Evolutionary conservation across 2,888 invertebrate species (phyloP), one percentile per base, ranked within the genome.

Genomic region (Euzetes globulus): DNA sequence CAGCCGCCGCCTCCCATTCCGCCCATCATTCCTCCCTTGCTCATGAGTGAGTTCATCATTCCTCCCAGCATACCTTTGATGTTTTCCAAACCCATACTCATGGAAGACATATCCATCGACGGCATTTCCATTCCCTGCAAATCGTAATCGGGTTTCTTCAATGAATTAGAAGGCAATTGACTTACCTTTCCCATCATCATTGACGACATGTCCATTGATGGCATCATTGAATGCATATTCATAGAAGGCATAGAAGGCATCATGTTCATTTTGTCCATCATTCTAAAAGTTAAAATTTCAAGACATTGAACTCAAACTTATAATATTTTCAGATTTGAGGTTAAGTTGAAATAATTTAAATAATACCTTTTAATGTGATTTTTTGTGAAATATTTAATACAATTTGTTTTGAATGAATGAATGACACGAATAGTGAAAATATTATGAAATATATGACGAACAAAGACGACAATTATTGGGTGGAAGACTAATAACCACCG

Each of bases 401-500:
- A 33, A 33, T 33, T 33, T 33, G 33, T 33, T 33, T 50, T 13
- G 50, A 50, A 50, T 50, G 50, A 50, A 50, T 50, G 50, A 50
- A 50, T 50, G 15, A 50, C n/a, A 50, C n/a, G 50, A 50, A 15
- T 7, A n/a, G n/a, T 50, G 15, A 50, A 50, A 50, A 7, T 45
- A 11, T 7, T 11, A 45, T 45, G 5, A 50, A 50, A 50, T 50
- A 15, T 7, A 50, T 50, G 15, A 15, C 13, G n/a, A n/a, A n/a
- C 4, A 33, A 6, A 6, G 7, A 33, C 33, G 33, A 4, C 4
- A 33, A 33, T 33, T 15, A 7, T 7, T 15, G 5, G 50, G 15
- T 50, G 50, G 58, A 13, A 5, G 58, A 58, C 58, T 58, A 58
- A 58, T 58, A 58, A 58, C 58, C 58, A 22, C 58, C 58, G 22